Conservation (phyloP, 1,140 invertebrate species). For the Heliconius hewitsoni region DNA sequence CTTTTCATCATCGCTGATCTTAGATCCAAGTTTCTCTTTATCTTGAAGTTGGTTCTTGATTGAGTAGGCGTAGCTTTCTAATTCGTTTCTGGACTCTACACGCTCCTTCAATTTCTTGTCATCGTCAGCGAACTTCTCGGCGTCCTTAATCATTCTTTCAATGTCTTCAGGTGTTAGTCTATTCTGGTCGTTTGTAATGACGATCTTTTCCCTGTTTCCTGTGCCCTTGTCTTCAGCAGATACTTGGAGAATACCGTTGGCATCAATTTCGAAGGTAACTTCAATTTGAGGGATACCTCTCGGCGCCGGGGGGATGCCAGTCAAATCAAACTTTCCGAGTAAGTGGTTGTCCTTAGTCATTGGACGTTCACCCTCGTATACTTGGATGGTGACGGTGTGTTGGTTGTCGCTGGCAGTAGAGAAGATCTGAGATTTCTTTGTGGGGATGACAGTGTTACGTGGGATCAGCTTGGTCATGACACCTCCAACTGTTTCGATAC, state of each 20-base stretch:
- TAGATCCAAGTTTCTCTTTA: conserved; percentile 98
- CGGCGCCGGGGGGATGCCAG: conserved; percentile 98
- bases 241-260: conserved; percentile 98
- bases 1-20: conserved; percentile 95
- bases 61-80: conserved; percentile 99
- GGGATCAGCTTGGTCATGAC: conserved; percentile 99
- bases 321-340: conserved; percentile 98
- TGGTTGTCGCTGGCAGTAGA: conserved; percentile 99
- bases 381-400: conserved; percentile 98
- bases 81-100: conserved; percentile 96
- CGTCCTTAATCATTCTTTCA: conserved; percentile 99
- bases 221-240: conserved; percentile 99
- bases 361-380: conserved; percentile 91
- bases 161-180: conserved; percentile 98
- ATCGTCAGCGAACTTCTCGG: conserved; percentile 99
- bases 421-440: conserved; percentile 99
- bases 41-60: conserved; percentile 98
- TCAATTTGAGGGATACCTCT: conserved; percentile 99
- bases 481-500: conserved; percentile 99
- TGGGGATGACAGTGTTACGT: conserved; percentile 99
- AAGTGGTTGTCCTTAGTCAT: conserved; percentile 99
- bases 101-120: conserved; percentile 98
- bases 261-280: conserved; percentile 99
- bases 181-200: conserved; percentile 99
- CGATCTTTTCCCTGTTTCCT: conserved; percentile 98